Evolutionary conservation across 2,113 vertebrate genomes (phyloP), one percentile per base, ranked within the genome.

Genomic region (Rousettus leschenaultii): DNA sequence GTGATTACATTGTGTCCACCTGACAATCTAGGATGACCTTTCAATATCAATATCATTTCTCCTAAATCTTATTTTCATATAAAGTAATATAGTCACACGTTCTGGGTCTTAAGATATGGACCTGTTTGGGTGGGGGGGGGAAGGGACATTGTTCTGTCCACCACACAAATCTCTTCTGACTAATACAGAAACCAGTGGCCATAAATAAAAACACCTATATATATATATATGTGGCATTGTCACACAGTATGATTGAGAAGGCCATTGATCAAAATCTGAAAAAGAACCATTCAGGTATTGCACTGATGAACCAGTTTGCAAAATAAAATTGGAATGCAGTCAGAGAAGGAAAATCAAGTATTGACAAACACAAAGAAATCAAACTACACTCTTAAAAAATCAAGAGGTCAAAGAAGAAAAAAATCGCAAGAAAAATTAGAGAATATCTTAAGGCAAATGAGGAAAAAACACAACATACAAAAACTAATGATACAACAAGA

Each of bases 111-210:
- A 59, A 24, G 57, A 24, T 9, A 59, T 59, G 57, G 22, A 59
- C 0, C 1, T 59, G 21, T 24, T 59, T 59, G 7, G n/a, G n/a
- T n/a, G n/a, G n/a, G n/a, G n/a, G 3, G 55, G 7, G 7, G 55
- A 9, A 22, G 22, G 7, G 21, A 9, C 57, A 59, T 26, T 24
- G 57, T 59, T 59, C 57, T 59, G 57, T 59, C 10, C 10, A 59
- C 57, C 57, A 59, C 21, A 9, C 55, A 24, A 8, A 59, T 59
- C 22, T 59, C 57, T 59, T 24, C 24, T 59, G 57, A 59, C 22
- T 59, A 8, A 24, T 59, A 59, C 57, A 59, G 21, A 59, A 59
- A 59, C 57, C 57, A 57, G 22, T 59, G 21, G 22, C 3, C 10
- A 26, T 59, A 48, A 24, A 38, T n/a, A 38, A 57, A 75, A 53